Evolutionary conservation across 2,888 invertebrate species (phyloP), one percentile per base, ranked within the genome.

Genomic region (Cantharis rustica): DNA sequence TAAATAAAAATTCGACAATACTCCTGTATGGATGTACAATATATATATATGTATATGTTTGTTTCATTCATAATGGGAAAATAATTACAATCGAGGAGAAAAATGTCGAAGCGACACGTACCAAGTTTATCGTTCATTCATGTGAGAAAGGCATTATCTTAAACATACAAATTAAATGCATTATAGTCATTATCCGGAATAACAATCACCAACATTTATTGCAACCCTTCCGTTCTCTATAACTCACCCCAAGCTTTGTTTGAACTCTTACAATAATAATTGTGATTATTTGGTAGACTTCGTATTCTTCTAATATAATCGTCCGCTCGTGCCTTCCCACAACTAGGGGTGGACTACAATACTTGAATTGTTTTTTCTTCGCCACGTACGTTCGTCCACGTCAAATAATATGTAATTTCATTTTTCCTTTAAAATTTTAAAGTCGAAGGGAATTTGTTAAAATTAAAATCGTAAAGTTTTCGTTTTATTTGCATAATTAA

Each of bases 251-350:
- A 69, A 31, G 73, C 75, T 75, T 78, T 78, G 78, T 78, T 73
- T 78, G 75, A 75, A 73, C 78, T 78, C 78, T 78, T 75, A 68
- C 75, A 76, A 76, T 79, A 79, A 79, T 79, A 76, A 76, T 79
- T 79, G 79, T 79, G 79, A 79, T 79, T 74, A 79, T 79, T 79
- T 79, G 79, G 74, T 75, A 76, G 79, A 76, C 76, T 79, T 76
- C 75, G 78, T 76, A 78, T 79, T 79, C 79, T 79, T 79, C 69
- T 63, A 47, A 47, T 61, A 71, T 76, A 79, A 79, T 75, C 79
- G 76, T 61, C 72, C 71, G 74, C 79, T 76, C 79, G 79, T 76
- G 79, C 75, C 79, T 72, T 79, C 72, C 75, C 78, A 78, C 75
- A 78, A 75, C 47, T 47, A 73, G 78, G 78, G 78, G 77, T 74